Base-by-base conservation (phyloP, 2,113 vertebrate genomes). In the Microtus richardsoni region DNA sequence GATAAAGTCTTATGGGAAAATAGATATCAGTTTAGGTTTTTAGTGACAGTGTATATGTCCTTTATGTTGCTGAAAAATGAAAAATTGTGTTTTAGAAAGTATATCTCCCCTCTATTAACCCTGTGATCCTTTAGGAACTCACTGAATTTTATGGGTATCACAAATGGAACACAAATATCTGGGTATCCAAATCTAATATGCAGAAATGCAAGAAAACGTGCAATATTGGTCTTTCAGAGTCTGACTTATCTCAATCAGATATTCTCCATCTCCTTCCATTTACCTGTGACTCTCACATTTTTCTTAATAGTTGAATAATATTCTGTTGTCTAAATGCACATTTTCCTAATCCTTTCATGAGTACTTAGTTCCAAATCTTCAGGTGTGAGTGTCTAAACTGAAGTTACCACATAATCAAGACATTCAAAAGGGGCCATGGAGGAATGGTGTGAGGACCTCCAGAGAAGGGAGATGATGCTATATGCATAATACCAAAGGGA, bases 1-100 rank as follows among this genome's bases (percentile, higher is more conserved):
- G 71, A 95, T 88, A 87, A 94, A 93, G 54, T 79, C 24, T 41
- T 88, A 71, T 28, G n/a, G 49, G 89, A n/a, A 96, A 78, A 24
- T 49, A 80, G 21, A 87, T 49, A 89, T 87, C 13, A 60, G 22
- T 83, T 85, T 93, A 62, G 1, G 1, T 44, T 71, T 91, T 1
- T 26, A 79, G 2, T 79, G 14, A 73, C 82, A 4, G 19, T 39
- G 70, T 19, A 66, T 1, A 85, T 1, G 21, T 77, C 80, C 3
- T 62, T 17, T 39, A 75, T 84, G 7, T n/a, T 80, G 47, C 66
- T 84, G 86, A 82, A 78, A 73, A 75, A 17, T 74, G 36, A 14
- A 84, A 91, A 11, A 5, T 30, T 3, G 52, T 7, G 58, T 77
- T 92, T 70, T 14, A 86, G 24, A 91, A 92, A 87, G 33, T 30